A percentile compares a stretch with the other conserved stretches of the same genome.
Conservation (phyloP, 2,797 vertebrate species). For the Cryptoblepharus egeriae region DNA sequence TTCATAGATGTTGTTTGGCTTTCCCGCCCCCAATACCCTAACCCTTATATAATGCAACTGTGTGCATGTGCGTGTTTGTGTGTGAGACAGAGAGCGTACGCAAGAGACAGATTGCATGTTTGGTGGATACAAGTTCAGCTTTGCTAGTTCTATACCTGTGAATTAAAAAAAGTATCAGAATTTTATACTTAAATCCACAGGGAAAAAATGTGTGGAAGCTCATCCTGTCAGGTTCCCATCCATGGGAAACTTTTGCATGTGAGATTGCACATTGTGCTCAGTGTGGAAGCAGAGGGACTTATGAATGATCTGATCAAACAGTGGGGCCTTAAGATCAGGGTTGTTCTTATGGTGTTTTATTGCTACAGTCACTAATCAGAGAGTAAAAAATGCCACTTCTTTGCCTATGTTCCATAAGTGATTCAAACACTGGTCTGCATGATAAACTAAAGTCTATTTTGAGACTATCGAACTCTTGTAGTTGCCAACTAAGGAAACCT, state of each 20-base stretch:
- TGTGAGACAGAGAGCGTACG: neutral
- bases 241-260: neutral
- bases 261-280: neutral
- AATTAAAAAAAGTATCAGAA: neutral
- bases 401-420: neutral
- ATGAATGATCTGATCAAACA: neutral
- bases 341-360: no score
- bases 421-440: neutral
- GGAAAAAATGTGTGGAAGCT: neutral
- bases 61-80: neutral
- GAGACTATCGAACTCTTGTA: neutral
- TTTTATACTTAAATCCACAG: neutral
- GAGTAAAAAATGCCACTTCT: neutral
- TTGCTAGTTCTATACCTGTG: neutral
- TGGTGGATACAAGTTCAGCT: neutral
- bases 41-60: slow-evolving; percentile 35
- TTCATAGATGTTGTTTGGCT: slow-evolving; percentile 35
- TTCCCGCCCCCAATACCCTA: slow-evolving; percentile 39
- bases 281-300: neutral
- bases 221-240: neutral
- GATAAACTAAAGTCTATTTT: neutral
- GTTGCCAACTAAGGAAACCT: neutral
- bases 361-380: neutral
- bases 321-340: neutral
- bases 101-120: neutral